Evolutionary conservation across 2,888 invertebrate species (phyloP).

Genomic region (Nymphalis polychloros): DNA sequence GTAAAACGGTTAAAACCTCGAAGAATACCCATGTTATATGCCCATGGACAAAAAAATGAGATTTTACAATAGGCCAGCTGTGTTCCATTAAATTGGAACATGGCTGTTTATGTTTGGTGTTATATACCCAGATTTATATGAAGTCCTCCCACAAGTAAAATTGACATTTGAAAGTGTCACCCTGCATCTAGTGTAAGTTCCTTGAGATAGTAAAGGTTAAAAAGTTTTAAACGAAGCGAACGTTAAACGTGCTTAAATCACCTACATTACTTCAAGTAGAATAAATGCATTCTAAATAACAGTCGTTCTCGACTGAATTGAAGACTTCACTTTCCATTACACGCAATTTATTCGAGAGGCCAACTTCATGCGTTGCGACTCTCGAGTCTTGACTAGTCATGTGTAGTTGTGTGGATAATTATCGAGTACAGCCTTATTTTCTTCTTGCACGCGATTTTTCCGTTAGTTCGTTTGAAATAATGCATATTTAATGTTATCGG

Average conservation of each 20-base stretch:
- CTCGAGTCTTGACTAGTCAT: conserved; percentile 30
- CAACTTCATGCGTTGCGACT: conserved; percentile 18
- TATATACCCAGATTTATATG: too few species aligned
- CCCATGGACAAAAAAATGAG: too few species aligned
- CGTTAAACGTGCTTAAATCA: conserved; percentile 23
- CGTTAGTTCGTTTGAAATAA: conserved; percentile 11
- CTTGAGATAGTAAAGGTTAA: neutral
- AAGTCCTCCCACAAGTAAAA: too few species aligned
- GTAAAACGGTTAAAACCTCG: too few species aligned
- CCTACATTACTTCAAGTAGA: conserved; percentile 33
- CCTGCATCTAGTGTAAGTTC: too few species aligned
- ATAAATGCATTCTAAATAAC: conserved; percentile 36
- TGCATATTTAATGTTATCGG: neutral
- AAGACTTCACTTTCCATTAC: conserved; percentile 39
- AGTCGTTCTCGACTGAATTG: conserved; percentile 31
- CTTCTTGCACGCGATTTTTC: conserved; percentile 30
- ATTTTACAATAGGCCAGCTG: too few species aligned
- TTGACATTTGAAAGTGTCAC: too few species aligned
- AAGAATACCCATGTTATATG: too few species aligned
- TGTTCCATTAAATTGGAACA: too few species aligned
- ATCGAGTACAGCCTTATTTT: conserved; percentile 32
- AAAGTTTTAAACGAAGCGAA: conserved; percentile 1
- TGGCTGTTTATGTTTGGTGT: too few species aligned
- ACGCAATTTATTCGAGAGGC: conserved; percentile 36
- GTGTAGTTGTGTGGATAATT: conserved; percentile 32